Base-by-base conservation (phyloP, 2,888 invertebrate genomes). In the Laspeyria flexula region DNA sequence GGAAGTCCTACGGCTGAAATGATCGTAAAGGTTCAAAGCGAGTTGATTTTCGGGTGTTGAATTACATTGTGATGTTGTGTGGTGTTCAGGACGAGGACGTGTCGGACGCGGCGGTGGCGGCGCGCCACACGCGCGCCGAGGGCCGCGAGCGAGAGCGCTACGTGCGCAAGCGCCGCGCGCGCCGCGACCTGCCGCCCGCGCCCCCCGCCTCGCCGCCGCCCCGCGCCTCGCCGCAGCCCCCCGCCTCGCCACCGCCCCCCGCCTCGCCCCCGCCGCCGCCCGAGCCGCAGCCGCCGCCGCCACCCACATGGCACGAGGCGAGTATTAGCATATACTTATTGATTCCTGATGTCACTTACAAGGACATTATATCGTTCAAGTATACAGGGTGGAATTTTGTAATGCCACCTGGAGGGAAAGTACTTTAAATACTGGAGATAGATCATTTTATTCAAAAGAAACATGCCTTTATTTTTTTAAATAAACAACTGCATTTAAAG, bases 61-160 rank as follows among this genome's bases (percentile, higher is more conserved):
- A 12, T 4, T 12, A 6, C 1, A 30, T 1, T 1, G 11, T 30
- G 11, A 30, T 2, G 11, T n/a, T 12, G 3, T 11, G 3, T 12
- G 1, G 11, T 11, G 11, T 4, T 1, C 75, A 88, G 94, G 92
- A 93, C 43, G 98, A 98, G 84, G 97, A 98, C 83, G 90, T 96
- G 52, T 95, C 96, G 0, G 97, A 98, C 53, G 95, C 95, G 52
- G 93, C 95, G 0, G 95, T 96, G 67, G 80, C 92, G 2, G 79
- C 89, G 33, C 94, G 98, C 1, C 99, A 99, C 85, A 94, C 95
- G 41, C 95, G 95, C 59, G 95, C 95, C 61, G 97, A 97, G 86
- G 88, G 92, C 9, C 96, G 96, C 62, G 99, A 99, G 87, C 95
- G 96, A 58, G 95, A 95, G 73, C 96, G 96, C 65, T 96, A 95